A percentile compares a stretch with the other conserved stretches of the same genome.
phyloP scores from a whole-genome alignment of 2,797 vertebrate species.

The Epinephelus malabaricus region DNA sequence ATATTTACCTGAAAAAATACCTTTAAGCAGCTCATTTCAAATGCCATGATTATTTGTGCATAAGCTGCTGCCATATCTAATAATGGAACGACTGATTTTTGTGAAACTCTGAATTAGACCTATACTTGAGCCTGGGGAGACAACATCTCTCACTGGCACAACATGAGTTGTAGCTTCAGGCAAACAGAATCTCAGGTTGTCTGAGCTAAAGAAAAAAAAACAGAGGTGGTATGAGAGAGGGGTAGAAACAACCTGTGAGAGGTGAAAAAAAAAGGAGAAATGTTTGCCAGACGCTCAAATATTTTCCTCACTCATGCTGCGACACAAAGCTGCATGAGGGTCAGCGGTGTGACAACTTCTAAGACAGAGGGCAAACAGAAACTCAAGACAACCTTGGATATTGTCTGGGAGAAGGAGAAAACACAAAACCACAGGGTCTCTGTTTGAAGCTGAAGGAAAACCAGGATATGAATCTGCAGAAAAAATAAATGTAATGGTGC shows the following conservation, averaged over 20 bases:
- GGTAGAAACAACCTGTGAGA: not conserved
- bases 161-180: conserved; percentile 27
- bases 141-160: not conserved
- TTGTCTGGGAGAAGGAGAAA: conserved; percentile 57
- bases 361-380: conserved; percentile 51
- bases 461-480: conserved; percentile 4
- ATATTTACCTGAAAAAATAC: not conserved
- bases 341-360: conserved; percentile 45
- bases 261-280: conserved; percentile 17
- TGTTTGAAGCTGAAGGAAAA: conserved; percentile 49
- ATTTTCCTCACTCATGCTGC: conserved; percentile 52
- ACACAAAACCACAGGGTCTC: conserved; percentile 51
- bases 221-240: not conserved
- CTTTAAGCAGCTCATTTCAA: not conserved
- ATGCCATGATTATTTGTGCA: not conserved
- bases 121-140: not conserved
- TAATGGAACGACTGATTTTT: not conserved
- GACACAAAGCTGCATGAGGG: conserved; percentile 56
- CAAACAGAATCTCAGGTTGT: conserved; percentile 22
- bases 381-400: conserved; percentile 50
- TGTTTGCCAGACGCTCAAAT: conserved; percentile 36
- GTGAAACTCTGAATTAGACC: not conserved
- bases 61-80: not conserved
- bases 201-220: conserved; percentile 18
- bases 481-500: not conserved